phyloP scores from a whole-genome alignment of 2,113 vertebrate species.

The Vicugna pacos region DNA sequence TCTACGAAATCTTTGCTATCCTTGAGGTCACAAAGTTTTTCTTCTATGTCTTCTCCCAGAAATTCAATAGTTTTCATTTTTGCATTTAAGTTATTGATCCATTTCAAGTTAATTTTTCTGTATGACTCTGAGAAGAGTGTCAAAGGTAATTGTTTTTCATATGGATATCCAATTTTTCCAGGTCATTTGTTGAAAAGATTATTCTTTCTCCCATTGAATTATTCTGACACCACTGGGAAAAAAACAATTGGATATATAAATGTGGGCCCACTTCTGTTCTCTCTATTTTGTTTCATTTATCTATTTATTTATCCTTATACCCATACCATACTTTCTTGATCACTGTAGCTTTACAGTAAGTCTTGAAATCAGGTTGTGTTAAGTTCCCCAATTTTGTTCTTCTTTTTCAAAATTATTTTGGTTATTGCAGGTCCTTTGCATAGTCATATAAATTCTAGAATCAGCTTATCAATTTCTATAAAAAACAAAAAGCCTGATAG shows the following conservation, averaged over 20 bases:
- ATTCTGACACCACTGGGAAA: background rate
- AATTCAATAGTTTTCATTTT: background rate
- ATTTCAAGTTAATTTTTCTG: constrained; percentile 31
- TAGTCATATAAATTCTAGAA: constrained; percentile 2
- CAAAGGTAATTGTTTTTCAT: background rate
- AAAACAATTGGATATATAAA: background rate
- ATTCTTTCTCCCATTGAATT: background rate
- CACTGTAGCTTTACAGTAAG: background rate
- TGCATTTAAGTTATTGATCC: constrained; percentile 23
- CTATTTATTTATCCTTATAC: background rate
- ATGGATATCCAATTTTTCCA: background rate
- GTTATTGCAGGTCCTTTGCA: background rate
- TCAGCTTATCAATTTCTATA: background rate
- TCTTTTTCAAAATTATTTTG: constrained; percentile 18
- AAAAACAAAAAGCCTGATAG: background rate
- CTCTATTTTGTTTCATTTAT: background rate
- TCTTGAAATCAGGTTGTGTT: background rate
- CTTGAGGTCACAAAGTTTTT: background rate
- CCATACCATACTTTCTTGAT: background rate
- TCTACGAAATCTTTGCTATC: background rate
- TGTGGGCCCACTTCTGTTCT: background rate
- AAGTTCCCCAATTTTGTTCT: background rate
- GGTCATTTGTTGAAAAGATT: background rate
- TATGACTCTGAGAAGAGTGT: background rate
- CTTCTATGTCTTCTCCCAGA: background rate